Percentiles rank a stretch among this genome's conserved stretches.
Conservation (phyloP, 2,113 vertebrate species). For the Trochalopteron elliotii region DNA sequence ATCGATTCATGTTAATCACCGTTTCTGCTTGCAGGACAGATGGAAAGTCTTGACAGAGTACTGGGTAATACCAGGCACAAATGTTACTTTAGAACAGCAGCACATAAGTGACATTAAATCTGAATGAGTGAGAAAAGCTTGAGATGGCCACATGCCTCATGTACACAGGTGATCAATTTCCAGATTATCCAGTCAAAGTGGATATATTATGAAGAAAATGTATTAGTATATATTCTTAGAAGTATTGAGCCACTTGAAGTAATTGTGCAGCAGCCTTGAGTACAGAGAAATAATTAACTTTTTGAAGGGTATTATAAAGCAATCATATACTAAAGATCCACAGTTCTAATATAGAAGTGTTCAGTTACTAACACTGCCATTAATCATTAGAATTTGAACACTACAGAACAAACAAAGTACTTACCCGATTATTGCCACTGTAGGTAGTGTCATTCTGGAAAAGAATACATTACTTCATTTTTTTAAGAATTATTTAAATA, state of each 20-base stretch:
- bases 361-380: not conserved
- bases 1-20: not conserved
- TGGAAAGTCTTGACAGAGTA: not conserved
- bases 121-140: not conserved
- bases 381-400: not conserved
- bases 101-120: not conserved
- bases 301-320: not conserved
- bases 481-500: not conserved
- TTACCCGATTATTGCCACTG: constrained; percentile 10
- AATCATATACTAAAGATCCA: not conserved
- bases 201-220: not conserved
- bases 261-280: not conserved
- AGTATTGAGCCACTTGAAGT: not conserved
- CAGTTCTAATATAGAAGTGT: not conserved
- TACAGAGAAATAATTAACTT: not conserved
- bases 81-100: not conserved
- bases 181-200: not conserved
- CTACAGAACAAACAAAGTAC: not conserved
- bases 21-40: not conserved
- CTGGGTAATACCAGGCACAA: not conserved
- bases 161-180: not conserved
- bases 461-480: not conserved
- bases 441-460: constrained; percentile 51
- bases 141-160: not conserved
- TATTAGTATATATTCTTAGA: not conserved